Base-by-base conservation (phyloP, 2,113 vertebrate species). In the Lophura nycthemera region DNA sequence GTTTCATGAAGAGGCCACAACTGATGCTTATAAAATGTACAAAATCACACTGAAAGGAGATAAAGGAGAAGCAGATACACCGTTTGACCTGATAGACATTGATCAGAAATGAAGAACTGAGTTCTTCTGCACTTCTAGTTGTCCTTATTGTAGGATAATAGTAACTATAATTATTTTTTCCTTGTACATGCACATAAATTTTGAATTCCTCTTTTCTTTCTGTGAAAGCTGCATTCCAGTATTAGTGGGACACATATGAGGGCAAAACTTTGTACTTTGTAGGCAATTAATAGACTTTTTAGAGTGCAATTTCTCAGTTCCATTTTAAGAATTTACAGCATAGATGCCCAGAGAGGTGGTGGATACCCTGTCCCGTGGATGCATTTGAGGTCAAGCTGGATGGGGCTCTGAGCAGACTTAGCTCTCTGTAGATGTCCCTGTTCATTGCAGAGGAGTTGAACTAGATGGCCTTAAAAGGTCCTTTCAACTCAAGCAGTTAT, bases 201-300 rank as follows among this genome's bases (percentile, higher is more conserved):
- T 83, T 18, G 24, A 40, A 45, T 72, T 34, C 5, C 17, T 72
- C 48, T 75, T 73, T 69, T 7, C 4, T 48, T 89, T 66, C 59
- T 65, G 8, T 48, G 30, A 18, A 83, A 76, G 13, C 20, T 13
- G 6, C 24, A 36, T 9, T 83, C 15, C 10, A 36, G 8, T 14
- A 4, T 40, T 6, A 19, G 22, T 72, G 66, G 17, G 8, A 57
- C 32, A 32, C 11, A 13, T 61, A 38, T 75, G 29, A 34, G 10
- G 21, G 7, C 19, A 57, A 4, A 9, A 3, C 50, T 79, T 84
- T 43, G 67, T 29, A 75, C 15, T 5, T 78, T 29, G 56, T 3
- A 64, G 20, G 24, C 29, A 13, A 80, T 10, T 25, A 57, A 69
- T 2, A 87, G 10, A 4, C 9, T 76, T 0, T 0, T 72, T 32